Evolutionary conservation across 2,113 vertebrate species (phyloP).

Genomic region (Solea senegalensis): DNA sequence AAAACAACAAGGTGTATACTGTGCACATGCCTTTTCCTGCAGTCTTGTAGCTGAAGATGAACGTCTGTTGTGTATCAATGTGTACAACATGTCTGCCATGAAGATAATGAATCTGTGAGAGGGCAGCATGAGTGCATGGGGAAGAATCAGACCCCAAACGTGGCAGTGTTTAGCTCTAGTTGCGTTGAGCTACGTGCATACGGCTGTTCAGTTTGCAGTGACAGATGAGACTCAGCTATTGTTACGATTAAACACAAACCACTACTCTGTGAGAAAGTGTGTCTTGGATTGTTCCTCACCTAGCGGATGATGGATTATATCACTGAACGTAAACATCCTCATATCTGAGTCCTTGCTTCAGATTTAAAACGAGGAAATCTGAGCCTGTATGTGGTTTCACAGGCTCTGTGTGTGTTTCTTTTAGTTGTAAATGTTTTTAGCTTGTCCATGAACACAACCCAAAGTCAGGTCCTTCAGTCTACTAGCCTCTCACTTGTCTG

Average conservation of each 20-base stretch:
- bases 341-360: neutral
- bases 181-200: conserved; percentile 15
- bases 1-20: no score
- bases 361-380: neutral
- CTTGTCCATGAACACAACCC: conserved; percentile 28
- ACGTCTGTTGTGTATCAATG: no score
- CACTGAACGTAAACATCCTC: neutral
- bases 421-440: neutral
- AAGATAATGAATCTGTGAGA: neutral
- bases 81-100: no score
- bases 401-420: conserved; percentile 1
- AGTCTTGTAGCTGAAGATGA: no score
- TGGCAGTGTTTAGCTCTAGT: conserved; percentile 30
- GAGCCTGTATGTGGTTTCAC: conserved; percentile 51
- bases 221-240: neutral
- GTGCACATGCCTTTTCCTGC: no score
- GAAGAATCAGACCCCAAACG: neutral
- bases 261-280: neutral
- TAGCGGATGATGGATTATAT: neutral
- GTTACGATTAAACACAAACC: neutral
- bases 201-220: conserved; percentile 13
- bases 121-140: conserved; percentile 1
- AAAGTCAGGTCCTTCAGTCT: conserved; percentile 55
- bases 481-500: conserved; percentile 62
- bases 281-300: neutral